phyloP scores from a whole-genome alignment of 1,140 invertebrate species.

The Trichoplusia ni region DNA sequence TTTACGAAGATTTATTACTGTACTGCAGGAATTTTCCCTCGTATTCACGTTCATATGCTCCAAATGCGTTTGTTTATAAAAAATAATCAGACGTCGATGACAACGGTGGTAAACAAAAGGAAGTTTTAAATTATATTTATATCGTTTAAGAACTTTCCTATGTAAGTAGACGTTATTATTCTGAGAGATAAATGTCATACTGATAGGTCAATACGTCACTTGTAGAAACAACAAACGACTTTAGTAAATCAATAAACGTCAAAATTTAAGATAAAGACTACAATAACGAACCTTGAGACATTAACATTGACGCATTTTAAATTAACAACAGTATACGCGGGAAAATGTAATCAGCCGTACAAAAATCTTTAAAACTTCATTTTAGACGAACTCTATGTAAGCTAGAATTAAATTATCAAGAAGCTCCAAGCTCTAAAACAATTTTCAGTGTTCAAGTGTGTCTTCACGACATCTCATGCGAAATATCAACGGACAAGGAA shows the following conservation, averaged over 20 bases:
- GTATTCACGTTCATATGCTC: conserved; percentile 1
- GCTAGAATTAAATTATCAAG: no score
- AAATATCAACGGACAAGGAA: conserved; percentile 3
- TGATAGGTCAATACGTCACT: not conserved
- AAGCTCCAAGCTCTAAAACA: no score
- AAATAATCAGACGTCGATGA: conserved; percentile 1
- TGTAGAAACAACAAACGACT: conserved; percentile 8
- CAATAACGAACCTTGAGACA: not conserved
- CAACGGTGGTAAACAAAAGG: conserved; percentile 8
- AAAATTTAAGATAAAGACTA: not conserved
- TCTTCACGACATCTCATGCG: not conserved
- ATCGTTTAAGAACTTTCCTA: not conserved
- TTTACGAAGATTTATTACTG: not conserved
- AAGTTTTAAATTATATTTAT: not conserved
- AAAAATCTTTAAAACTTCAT: no score
- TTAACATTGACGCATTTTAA: no score
- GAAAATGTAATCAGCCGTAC: no score
- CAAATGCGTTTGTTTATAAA: conserved; percentile 8
- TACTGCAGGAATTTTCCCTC: conserved; percentile 1
- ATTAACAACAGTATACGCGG: no score
- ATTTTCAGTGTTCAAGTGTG: not conserved
- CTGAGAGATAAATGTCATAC: not conserved
- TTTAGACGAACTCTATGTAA: no score
- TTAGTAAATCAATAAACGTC: not conserved
- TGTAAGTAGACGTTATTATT: not conserved